Evolutionary conservation across 2,888 invertebrate genomes (phyloP).

Genomic region (Rapana venosa): DNA sequence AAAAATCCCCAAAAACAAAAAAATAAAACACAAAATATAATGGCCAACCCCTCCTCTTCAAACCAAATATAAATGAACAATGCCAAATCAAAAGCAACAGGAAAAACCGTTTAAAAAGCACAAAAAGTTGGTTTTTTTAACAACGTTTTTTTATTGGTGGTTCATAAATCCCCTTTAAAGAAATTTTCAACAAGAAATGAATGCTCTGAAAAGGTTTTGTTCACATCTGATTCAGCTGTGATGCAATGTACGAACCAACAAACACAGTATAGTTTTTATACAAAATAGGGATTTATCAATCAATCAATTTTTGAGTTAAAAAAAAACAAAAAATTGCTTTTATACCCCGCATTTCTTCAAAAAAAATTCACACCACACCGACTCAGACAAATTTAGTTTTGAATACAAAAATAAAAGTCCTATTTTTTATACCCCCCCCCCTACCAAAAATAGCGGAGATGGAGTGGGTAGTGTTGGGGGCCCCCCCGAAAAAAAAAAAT

Average conservation of each 20-base stretch:
- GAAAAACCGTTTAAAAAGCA: background rate
- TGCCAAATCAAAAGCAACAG: background rate
- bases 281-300: background rate
- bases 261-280: background rate
- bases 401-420: no score
- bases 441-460: no score
- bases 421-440: no score
- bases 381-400: no score
- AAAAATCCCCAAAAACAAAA: no score
- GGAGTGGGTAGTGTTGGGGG: no score
- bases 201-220: constrained; percentile 6
- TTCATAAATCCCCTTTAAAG: background rate
- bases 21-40: no score
- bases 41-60: no score
- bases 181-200: background rate
- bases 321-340: background rate
- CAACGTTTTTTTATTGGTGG: background rate
- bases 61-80: background rate
- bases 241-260: background rate
- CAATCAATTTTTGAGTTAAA: background rate
- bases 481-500: no score
- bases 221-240: background rate
- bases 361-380: background rate
- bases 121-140: background rate
- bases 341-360: background rate